phyloP scores from a whole-genome alignment of 1,140 invertebrate species.

The Lucilia cuprina region DNA sequence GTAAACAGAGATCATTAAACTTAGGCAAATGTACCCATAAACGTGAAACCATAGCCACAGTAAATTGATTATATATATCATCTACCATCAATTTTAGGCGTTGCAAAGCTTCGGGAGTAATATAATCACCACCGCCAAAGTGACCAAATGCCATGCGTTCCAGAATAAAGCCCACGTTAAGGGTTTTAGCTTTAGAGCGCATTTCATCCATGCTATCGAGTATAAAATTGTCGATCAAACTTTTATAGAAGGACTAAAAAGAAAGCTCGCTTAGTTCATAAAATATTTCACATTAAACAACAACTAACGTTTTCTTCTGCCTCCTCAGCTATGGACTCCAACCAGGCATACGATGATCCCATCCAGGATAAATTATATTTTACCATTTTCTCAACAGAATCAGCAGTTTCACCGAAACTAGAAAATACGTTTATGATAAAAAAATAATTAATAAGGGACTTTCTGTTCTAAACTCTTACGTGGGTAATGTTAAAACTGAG shows the following conservation, averaged over 20 bases:
- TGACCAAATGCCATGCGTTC: constrained; percentile 54
- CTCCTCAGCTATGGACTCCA: constrained; percentile 39
- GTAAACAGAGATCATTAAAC: constrained; percentile 49
- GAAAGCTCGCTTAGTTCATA: not conserved
- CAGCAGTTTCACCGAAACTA: constrained; percentile 52
- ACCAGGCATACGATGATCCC: constrained; percentile 49
- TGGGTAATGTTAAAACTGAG: constrained; percentile 52
- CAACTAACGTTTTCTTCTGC: constrained; percentile 45
- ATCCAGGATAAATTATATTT: constrained; percentile 51
- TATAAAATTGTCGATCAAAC: constrained; percentile 44
- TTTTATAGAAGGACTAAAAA: constrained; percentile 44
- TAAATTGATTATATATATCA: constrained; percentile 51
- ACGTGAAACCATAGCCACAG: constrained; percentile 49
- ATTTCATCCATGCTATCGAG: constrained; percentile 43
- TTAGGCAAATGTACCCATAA: constrained; percentile 46
- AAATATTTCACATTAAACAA: not conserved
- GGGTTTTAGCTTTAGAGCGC: constrained; percentile 43
- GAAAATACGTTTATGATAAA: too few species aligned
- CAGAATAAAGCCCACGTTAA: constrained; percentile 54
- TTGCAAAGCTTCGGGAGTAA: constrained; percentile 47
- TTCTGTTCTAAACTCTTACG: too few species aligned
- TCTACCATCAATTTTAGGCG: constrained; percentile 55
- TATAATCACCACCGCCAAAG: constrained; percentile 48
- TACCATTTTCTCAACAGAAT: constrained; percentile 50
- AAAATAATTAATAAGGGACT: too few species aligned